Conservation (phyloP, 2,888 invertebrate genomes). For the Andrena dorsata region DNA sequence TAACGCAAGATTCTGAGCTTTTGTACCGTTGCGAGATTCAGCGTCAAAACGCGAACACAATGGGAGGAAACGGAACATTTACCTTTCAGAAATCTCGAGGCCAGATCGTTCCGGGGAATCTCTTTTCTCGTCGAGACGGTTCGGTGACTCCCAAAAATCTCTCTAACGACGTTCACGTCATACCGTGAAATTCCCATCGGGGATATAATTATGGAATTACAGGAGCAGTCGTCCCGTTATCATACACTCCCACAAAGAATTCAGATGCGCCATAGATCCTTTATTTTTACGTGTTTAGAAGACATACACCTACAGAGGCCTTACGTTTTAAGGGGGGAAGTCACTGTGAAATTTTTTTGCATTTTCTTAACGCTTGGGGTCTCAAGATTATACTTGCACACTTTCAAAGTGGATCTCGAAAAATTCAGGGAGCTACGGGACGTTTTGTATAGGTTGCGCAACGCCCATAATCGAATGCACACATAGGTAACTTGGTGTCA, state of each 20-base stretch:
- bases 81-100: conserved; percentile 1
- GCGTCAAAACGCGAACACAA: background rate
- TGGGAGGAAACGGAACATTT: conserved; percentile 14
- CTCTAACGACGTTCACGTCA: background rate
- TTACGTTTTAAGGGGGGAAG: too few species aligned
- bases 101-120: conserved; percentile 7
- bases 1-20: too few species aligned
- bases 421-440: too few species aligned
- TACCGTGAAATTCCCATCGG: conserved; percentile 27
- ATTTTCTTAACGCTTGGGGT: too few species aligned
- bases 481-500: too few species aligned
- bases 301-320: too few species aligned
- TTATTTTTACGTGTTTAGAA: conserved; percentile 3
- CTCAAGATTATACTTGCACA: too few species aligned
- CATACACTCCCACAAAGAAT: conserved; percentile 1
- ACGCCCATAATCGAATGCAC: too few species aligned
- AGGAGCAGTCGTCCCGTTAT: conserved; percentile 23
- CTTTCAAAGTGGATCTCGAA: too few species aligned
- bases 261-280: conserved; percentile 8
- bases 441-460: too few species aligned
- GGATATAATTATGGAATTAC: conserved; percentile 9
- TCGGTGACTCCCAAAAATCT: conserved; percentile 9
- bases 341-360: too few species aligned
- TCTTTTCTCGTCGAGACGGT: conserved; percentile 4
- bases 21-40: background rate